Evolutionary conservation across 1,140 invertebrate genomes (phyloP), one percentile per base, ranked within the genome.

Genomic region (Hycleus cichorii): DNA sequence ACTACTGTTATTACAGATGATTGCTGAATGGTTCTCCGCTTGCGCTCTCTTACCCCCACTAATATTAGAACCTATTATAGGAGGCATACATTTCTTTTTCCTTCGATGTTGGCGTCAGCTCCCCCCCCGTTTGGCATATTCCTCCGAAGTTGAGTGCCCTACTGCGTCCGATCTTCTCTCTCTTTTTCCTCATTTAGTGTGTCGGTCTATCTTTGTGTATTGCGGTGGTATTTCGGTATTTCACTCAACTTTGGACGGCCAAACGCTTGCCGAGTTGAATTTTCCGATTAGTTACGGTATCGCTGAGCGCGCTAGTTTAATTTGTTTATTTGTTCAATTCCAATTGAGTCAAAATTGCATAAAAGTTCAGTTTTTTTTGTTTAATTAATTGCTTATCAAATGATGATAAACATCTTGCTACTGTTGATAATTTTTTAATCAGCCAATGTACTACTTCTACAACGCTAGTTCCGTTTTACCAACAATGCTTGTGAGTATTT

Each of bases 401-500:
- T 18, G 18, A 18, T 18, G 18, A 18, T 18, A 18, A 18, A 18
- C 18, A 18, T 18, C 2, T 18, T 18, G 18, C 18, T 18, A 18
- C 18, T 18, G 18, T 18, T 18, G 12, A 43, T 27, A 43, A 43
- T 24, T 43, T 10, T 43, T 52, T 43, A 49, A 7, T 53, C 25
- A 44, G 38, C 27, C 7, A 32, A 27, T 45, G 43, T 45, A 32
- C 47, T 44, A 39, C 43, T 1, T 12, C 12, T 40, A 45, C 32
- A 11, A 9, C 32, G 39, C 38, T 38, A 27, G 32, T 32, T 18
- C 18, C 1, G 32, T 47, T 25, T 55, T 45, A 45, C 32, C 45
- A 50, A 62, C 57, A 59, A 62, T 62, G 60, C 60, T 62, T 62
- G 60, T 62, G 60, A 62, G 60, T 62, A 62, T 62, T 54, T 46